Conservation (phyloP, 2,888 invertebrate species). For the Drosophila recens region DNA sequence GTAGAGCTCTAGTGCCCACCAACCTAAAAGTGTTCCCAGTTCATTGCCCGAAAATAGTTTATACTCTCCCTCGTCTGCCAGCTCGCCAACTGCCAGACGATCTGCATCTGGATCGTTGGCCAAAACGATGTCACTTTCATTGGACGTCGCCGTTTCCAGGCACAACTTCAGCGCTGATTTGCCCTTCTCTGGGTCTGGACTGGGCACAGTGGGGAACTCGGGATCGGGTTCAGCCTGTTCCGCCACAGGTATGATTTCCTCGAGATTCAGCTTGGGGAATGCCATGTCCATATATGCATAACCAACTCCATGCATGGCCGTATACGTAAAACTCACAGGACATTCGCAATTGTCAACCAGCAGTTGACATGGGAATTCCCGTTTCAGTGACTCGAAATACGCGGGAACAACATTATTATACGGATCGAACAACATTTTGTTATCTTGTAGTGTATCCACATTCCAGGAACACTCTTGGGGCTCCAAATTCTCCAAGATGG, state of each 20-base stretch:
- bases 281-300: constrained; percentile 91
- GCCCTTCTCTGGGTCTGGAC: constrained; percentile 99
- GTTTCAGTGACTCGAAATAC: constrained; percentile 89
- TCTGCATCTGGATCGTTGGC: constrained; percentile 99
- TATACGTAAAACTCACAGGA: constrained; percentile 92
- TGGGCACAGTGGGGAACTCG: constrained; percentile 97
- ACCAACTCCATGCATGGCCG: constrained; percentile 99
- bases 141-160: constrained; percentile 90
- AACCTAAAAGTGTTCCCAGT: constrained; percentile 96
- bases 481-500: constrained; percentile 91
- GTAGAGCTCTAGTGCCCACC: constrained; percentile 94
- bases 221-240: constrained; percentile 96
- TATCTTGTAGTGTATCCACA: constrained; percentile 86
- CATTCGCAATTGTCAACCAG: constrained; percentile 87
- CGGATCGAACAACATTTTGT: constrained; percentile 89
- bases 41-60: constrained; percentile 95
- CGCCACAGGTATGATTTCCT: constrained; percentile 84
- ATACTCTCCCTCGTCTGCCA: constrained; percentile 85
- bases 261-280: constrained; percentile 91
- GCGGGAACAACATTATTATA: constrained; percentile 88
- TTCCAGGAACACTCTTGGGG: constrained; percentile 94
- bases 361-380: constrained; percentile 86
- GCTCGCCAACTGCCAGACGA: constrained; percentile 96
- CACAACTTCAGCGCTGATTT: constrained; percentile 91
- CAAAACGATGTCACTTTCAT: constrained; percentile 88